These are phyloP conservation scores for Ariopsis seemanni DNA, from an alignment of 2,113 vertebrate genomes.

Conservation along the genomic window DNA sequence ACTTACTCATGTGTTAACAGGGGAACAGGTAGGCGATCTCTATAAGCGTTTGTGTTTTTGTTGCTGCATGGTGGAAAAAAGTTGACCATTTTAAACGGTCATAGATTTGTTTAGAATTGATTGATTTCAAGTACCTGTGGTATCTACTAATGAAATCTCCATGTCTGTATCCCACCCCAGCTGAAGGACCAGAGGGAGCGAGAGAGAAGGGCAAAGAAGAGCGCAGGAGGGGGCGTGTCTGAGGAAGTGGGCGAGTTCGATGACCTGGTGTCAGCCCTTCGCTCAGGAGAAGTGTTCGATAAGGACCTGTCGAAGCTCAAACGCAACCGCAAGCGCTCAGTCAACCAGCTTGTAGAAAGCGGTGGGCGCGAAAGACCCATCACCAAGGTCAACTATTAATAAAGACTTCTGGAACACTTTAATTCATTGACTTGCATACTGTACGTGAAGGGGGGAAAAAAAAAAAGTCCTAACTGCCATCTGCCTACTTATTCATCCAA, in stretches of 20 bases:
- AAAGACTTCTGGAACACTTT: constrained; percentile 67
- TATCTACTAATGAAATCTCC: background rate
- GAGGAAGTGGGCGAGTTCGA: constrained; percentile 95
- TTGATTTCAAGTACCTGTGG: background rate
- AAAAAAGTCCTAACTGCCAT: constrained; percentile 34
- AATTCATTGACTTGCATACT: constrained; percentile 29
- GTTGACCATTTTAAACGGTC: background rate
- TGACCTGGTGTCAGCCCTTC: constrained; percentile 90
- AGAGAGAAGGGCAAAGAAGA: constrained; percentile 85
- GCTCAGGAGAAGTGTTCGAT: constrained; percentile 96
- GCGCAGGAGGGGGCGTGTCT: constrained; percentile 66
- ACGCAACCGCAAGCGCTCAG: constrained; percentile 91
- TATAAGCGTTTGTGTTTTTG: background rate
- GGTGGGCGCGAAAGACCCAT: constrained; percentile 83
- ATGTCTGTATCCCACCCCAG: constrained; percentile 65
- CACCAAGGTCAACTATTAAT: constrained; percentile 92
- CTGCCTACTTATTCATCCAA: constrained; percentile 15
- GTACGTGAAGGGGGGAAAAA: constrained; percentile 17
- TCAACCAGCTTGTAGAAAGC: constrained; percentile 83
- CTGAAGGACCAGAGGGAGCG: constrained; percentile 93
- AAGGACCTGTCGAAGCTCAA: constrained; percentile 98
- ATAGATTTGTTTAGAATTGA: background rate
- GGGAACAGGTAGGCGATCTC: background rate
- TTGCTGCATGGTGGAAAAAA: background rate
- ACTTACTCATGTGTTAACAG: background rate